Base-by-base conservation (phyloP, 2,888 invertebrate genomes). In the Maniola hyperantus region DNA sequence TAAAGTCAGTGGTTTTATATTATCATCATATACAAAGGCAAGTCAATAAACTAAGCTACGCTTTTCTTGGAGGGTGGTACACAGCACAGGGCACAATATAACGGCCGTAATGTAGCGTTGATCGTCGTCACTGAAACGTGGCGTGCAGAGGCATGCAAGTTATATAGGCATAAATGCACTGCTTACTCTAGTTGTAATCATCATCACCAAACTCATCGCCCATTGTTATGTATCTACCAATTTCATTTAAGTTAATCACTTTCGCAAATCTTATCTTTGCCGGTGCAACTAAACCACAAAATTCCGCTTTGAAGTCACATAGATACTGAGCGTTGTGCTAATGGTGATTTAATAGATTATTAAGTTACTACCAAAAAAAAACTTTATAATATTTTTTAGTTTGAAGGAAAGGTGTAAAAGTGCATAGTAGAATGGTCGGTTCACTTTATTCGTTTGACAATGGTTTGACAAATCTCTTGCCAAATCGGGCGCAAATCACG, bases 291-390 rank as follows among this genome's bases (percentile, higher is more conserved):
- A 39, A 42, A 57, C 39, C 39, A 6, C 42, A 39, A 18, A 33
- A 15, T 34, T 54, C 26, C 1, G 34, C 54, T 54, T 11, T 33
- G 15, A 42, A 39, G 42, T 57, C 57, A 57, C 42, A 39, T 57
- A n/a, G n/a, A n/a, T n/a, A n/a, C n/a, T n/a, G n/a, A n/a, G 20
- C 42, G 18, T 10, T 18, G 57, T 39, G 10, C 36, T 57, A 57
- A 57, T 39, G 39, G 42, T 57, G 18, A 57, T 57, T 26, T 26
- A 57, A 57, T 57, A 39, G n/a, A 57, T 42, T 6, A 18, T 15
- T 13, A 54, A 39, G 42, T 57, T 54, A 42, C 39, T 57, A 39
- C 10, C n/a, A n/a, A 57, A 42, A 33, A 34, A 8, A 34, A 54
- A 54, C 0, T 13, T 20, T 13, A 33, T 11, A 13, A 26, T 33